Conservation (phyloP, 2,797 vertebrate genomes). For the Phoeniculus purpureus region DNA sequence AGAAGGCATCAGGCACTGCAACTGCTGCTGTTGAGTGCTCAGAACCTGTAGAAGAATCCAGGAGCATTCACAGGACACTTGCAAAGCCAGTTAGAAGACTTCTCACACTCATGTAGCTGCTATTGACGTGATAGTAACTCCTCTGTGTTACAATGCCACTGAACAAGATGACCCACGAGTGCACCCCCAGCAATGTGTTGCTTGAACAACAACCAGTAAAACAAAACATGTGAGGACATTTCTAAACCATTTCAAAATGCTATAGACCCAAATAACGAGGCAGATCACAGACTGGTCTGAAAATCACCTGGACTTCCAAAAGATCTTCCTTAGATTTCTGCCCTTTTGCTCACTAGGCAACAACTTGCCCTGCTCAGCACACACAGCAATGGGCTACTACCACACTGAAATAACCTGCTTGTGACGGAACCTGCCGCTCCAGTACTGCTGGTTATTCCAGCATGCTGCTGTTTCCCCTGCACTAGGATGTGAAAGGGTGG, state of each 20-base stretch:
- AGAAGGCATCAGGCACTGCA: not conserved
- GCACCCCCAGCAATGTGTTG: not conserved
- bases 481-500: not conserved
- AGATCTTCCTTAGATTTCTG: not conserved
- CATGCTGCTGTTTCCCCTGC: not conserved
- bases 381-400: not conserved
- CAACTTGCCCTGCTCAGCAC: conserved; percentile 12
- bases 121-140: not conserved
- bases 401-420: conserved; percentile 30
- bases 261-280: not conserved
- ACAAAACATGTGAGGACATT: not conserved
- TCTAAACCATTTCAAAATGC: not conserved
- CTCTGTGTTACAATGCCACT: not conserved
- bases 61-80: not conserved
- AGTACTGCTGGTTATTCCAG: conserved; percentile 48
- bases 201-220: not conserved
- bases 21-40: not conserved
- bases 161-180: not conserved
- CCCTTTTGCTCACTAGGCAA: conserved; percentile 28
- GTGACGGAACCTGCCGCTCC: conserved; percentile 39
- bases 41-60: not conserved
- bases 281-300: not conserved
- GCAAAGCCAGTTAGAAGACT: not conserved
- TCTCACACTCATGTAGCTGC: not conserved
- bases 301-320: not conserved